Evolutionary conservation across 1,140 invertebrate genomes (phyloP).

Genomic region (Neodiprion virginianus): DNA sequence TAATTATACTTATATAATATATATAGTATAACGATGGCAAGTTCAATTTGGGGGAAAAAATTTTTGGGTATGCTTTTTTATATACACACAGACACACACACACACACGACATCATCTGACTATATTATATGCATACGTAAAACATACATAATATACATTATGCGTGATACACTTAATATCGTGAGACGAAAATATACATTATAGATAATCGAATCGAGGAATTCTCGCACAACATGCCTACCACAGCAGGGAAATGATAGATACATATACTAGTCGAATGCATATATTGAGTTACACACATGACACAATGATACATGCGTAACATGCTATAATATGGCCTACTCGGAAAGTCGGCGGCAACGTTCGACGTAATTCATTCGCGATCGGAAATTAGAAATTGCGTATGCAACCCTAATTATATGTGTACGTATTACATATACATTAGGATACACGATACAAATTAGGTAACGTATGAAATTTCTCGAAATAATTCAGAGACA

Average conservation of each 20-base stretch:
- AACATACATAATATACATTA: not conserved
- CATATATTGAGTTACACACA: not conserved
- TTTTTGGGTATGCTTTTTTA: constrained; percentile 23
- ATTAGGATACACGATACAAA: constrained; percentile 26
- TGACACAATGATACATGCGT: not conserved
- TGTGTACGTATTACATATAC: constrained; percentile 41
- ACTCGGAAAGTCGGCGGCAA: not conserved
- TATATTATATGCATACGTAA: constrained; percentile 7
- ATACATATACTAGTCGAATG: not conserved
- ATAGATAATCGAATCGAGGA: not conserved
- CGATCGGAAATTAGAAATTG: constrained; percentile 31
- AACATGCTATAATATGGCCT: not conserved
- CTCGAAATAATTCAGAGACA: constrained; percentile 36
- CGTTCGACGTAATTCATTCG: not conserved
- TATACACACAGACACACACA: not conserved
- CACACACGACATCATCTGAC: no score
- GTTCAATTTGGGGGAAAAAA: constrained; percentile 7
- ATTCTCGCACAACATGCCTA: not conserved
- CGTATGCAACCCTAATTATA: constrained; percentile 57
- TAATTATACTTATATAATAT: not conserved
- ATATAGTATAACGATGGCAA: not conserved
- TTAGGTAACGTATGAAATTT: constrained; percentile 27
- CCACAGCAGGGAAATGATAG: no score
- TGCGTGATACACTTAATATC: not conserved
- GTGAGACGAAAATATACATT: not conserved